A percentile compares a stretch with the other conserved stretches of the same genome.
These are phyloP conservation scores for Lepilemur septentrionalis DNA, from an alignment of 2,797 vertebrate genomes.

Conservation along the genomic window DNA sequence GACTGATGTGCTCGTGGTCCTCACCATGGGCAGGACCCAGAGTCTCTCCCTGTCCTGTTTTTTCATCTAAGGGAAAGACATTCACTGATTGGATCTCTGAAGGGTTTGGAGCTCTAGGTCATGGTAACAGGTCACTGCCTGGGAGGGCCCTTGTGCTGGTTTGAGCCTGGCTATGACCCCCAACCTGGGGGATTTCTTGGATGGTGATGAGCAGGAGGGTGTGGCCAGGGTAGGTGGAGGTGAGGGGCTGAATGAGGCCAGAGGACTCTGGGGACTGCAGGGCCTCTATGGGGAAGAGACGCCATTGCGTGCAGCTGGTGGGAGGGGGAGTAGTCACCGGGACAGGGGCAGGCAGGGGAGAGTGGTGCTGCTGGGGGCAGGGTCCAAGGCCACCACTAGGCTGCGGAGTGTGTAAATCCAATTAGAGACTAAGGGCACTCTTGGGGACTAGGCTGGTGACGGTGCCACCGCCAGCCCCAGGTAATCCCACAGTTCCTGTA, in stretches of 20 bases:
- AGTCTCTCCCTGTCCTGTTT: background rate
- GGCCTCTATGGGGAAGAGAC: background rate
- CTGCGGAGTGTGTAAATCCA: background rate
- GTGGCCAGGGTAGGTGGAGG: background rate
- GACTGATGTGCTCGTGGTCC: background rate
- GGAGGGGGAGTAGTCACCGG: background rate
- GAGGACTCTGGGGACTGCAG: background rate
- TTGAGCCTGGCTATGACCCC: background rate
- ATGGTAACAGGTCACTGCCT: background rate
- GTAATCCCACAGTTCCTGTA: background rate
- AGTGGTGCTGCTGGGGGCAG: background rate
- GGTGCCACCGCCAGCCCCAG: too few species aligned
- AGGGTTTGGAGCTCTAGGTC: background rate
- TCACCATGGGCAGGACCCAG: background rate
- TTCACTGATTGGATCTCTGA: background rate
- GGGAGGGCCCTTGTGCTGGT: too few species aligned
- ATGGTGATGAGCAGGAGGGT: background rate
- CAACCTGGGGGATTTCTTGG: background rate
- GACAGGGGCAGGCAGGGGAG: background rate
- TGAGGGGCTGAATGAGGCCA: background rate
- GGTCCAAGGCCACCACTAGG: background rate
- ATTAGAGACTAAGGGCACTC: background rate
- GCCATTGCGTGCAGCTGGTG: fast-evolving
- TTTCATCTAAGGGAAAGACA: background rate
- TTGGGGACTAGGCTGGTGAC: background rate